Base-by-base conservation (phyloP, 2,113 vertebrate species). In the Mustelus asterias region DNA sequence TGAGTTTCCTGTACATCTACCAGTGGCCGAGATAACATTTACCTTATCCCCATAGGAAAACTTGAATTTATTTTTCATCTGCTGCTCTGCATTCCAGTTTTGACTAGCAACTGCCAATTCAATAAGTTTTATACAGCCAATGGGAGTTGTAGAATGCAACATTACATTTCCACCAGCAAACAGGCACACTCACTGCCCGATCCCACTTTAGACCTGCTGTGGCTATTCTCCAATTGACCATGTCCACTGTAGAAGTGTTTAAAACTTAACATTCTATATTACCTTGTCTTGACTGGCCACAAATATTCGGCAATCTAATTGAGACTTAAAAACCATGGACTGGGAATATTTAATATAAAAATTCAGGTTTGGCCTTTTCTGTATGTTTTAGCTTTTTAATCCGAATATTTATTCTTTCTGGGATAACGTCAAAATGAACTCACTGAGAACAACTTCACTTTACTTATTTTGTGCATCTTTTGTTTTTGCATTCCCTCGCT, bases 11-110 rank as follows among this genome's bases (percentile, higher is more conserved):
- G 44, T 54, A 80, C 78, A 11, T 26, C 85, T 54, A 63, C 33
- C 16, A 63, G 33, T 63, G 58, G 29, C 78, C 37, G 18, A 92
- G 33, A 54, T 5, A 54, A 54, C 48, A 65, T 13, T 29, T 29
- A 29, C 54, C 48, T 18, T 90, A 33, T 90, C 58, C 88, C 88
- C 11, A 92, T 63, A n/a, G 89, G 58, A 92, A 60, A 37, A 92
- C 33, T 14, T 37, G 58, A 92, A 92, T n/a, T 33, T 92, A 92
- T 92, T 92, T 92, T 92, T 63, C 89, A 92, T 65, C 26, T 92
- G 89, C 58, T 63, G 33, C 89, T 92, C 58, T 65, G n/a, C 58
- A 65, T 65, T 92, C 89, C 89, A 92, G 54, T 92, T 92, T 60
- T 63, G 54, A 92, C 33, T 14, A 92, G 60, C 33, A 92, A 63